Evolutionary conservation across 2,797 vertebrate species (phyloP), one percentile per base, ranked within the genome.

Genomic region (Myotis myotis): DNA sequence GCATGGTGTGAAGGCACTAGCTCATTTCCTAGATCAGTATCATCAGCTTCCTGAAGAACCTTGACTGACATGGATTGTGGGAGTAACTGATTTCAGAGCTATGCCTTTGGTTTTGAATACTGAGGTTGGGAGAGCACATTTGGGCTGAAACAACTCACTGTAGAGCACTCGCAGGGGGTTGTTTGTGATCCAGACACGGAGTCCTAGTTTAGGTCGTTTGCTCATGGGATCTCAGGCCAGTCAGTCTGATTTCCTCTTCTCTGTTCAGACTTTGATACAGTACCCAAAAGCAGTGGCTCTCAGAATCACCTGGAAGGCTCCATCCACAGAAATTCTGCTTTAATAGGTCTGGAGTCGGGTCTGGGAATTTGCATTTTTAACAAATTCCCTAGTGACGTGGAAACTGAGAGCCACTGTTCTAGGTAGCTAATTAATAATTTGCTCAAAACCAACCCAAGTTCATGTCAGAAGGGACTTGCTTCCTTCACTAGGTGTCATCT

Each of bases 51-150:
- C 60, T 30, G 60, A 15, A 62, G 60, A 30, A 15, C 12, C 60
- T 62, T 62, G 6, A 62, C 28, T 62, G 60, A 62, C 30, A 30
- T 62, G 60, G 60, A 62, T 30, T 62, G 60, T 62, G 28, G 60
- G 28, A 62, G 60, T 15, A 62, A 30, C 60, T 62, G 15, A 62
- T 30, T 62, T 30, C 25, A 30, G 60, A 30, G 60, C 28, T 62
- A 15, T 20, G 72, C 16, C 41, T 20, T 66, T 12, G 17, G 60
- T 83, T 88, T 55, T 28, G 85, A 49, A 20, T 23, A 47, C n/a
- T 38, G 0, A 25, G 33, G 28, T 62, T 33, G 30, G 28, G 4
- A 64, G 44, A 74, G 33, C 0, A 0, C 3, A 10, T 41, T 10
- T 33, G 12, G 28, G 17, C 6, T 4, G 20, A 41, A 22, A 22